Evolutionary conservation across 2,888 invertebrate genomes (phyloP).

Genomic region (Isoperla grammatica): DNA sequence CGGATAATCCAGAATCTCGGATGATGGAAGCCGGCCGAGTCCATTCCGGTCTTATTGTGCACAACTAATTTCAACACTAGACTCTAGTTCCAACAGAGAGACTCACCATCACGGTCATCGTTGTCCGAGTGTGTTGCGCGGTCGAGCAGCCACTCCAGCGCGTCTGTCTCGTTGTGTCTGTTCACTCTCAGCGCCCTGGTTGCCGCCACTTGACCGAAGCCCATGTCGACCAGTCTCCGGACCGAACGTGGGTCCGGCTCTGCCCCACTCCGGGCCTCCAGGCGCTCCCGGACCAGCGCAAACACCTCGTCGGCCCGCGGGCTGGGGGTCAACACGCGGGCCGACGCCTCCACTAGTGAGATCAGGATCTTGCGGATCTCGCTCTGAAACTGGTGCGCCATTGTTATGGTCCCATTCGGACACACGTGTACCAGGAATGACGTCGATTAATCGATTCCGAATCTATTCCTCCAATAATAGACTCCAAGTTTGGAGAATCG

Average conservation of each 20-base stretch:
- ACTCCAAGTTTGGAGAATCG: too few species aligned
- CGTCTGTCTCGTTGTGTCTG: conserved; percentile 35
- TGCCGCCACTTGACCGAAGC: conserved; percentile 42
- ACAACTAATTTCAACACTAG: too few species aligned
- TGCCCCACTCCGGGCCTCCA: conserved; percentile 40
- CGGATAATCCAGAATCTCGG: too few species aligned
- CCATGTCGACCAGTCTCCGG: conserved; percentile 45
- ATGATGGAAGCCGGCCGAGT: too few species aligned
- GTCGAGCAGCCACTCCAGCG: too few species aligned
- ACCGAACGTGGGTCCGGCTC: conserved; percentile 33
- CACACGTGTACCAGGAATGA: background rate
- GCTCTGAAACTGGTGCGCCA: conserved; percentile 52
- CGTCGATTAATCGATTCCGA: too few species aligned
- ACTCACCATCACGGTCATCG: too few species aligned
- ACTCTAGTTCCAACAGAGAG: too few species aligned
- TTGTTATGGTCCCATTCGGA: background rate
- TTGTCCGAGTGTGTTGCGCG: too few species aligned
- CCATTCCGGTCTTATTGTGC: too few species aligned
- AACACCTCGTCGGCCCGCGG: conserved; percentile 48
- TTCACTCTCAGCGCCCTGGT: conserved; percentile 42
- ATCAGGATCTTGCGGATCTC: conserved; percentile 62
- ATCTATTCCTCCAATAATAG: too few species aligned
- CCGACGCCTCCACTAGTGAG: conserved; percentile 57
- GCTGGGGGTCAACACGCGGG: conserved; percentile 48
- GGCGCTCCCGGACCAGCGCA: conserved; percentile 47